Percentiles rank a stretch among this genome's conserved stretches.
Evolutionary conservation across 2,888 invertebrate genomes (phyloP).

Genomic region (Busseola fusca): DNA sequence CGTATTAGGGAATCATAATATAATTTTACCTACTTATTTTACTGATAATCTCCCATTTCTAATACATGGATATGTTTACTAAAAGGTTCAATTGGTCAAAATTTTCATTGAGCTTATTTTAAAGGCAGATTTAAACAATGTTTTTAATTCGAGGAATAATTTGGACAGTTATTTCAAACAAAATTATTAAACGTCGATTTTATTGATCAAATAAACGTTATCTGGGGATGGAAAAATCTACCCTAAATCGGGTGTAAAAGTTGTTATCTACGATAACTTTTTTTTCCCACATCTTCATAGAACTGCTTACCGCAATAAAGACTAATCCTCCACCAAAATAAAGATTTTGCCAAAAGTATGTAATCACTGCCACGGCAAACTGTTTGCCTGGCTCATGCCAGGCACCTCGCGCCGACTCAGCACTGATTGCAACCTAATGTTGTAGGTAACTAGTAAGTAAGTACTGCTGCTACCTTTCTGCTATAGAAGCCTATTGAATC

Average conservation of each 20-base stretch:
- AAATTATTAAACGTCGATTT: too few species aligned
- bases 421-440: too few species aligned
- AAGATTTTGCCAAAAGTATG: neutral
- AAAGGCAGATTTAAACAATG: too few species aligned
- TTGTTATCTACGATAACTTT: neutral
- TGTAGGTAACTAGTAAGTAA: neutral
- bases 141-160: too few species aligned
- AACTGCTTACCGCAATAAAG: neutral
- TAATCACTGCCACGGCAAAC: neutral
- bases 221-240: too few species aligned
- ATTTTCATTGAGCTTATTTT: neutral
- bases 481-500: too few species aligned
- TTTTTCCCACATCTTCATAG: neutral
- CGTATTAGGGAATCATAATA: neutral
- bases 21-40: conserved; percentile 7
- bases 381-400: neutral
- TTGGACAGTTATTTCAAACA: too few species aligned
- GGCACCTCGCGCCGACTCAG: neutral
- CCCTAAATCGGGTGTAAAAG: neutral
- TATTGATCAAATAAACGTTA: too few species aligned
- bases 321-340: neutral
- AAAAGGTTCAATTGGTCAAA: neutral
- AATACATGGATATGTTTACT: neutral
- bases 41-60: neutral
- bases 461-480: too few species aligned